Conservation (phyloP, 1,140 invertebrate species). For the Halyomorpha halys region DNA sequence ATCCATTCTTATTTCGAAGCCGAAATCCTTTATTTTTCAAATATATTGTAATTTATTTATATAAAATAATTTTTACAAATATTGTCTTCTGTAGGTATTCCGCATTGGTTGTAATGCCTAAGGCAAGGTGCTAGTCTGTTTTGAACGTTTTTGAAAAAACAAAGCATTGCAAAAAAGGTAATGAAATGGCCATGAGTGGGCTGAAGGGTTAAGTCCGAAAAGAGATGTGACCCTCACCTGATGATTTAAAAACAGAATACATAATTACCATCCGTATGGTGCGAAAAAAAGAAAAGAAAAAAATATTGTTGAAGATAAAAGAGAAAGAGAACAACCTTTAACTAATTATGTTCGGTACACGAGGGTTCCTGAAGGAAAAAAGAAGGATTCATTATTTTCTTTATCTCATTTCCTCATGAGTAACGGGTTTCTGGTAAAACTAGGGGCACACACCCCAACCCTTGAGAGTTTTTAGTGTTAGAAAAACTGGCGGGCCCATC, state of each 20-base stretch:
- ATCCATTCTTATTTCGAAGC: no score
- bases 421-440: constrained; percentile 7
- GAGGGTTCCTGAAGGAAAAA: background rate
- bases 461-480: background rate
- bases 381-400: constrained; percentile 3
- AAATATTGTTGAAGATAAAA: background rate
- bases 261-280: background rate
- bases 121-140: no score
- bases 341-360: background rate
- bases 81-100: no score
- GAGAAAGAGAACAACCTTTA: background rate
- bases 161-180: background rate
- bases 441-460: constrained; percentile 1
- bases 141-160: no score
- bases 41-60: no score
- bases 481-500: background rate
- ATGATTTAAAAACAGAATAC: background rate
- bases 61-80: no score
- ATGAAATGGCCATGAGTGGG: background rate
- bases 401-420: constrained; percentile 9
- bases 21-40: no score
- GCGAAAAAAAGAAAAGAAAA: background rate
- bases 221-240: background rate
- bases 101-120: no score
- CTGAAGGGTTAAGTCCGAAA: background rate